phyloP scores from a whole-genome alignment of 2,797 vertebrate species.

The Coregonus ussuriensis region DNA sequence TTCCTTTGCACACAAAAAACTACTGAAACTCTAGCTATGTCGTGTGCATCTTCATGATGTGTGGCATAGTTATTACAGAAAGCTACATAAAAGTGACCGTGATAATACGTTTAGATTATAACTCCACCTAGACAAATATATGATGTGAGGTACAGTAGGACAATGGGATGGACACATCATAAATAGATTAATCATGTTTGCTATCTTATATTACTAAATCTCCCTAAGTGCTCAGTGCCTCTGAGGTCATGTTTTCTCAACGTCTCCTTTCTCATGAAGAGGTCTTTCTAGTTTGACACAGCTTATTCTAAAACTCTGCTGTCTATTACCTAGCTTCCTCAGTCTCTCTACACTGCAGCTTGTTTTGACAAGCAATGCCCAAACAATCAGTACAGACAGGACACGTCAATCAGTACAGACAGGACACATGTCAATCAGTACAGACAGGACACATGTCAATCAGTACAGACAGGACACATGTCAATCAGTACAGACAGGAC shows the following conservation, averaged over 20 bases:
- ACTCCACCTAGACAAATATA: neutral
- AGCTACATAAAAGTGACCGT: neutral
- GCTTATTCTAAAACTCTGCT: neutral
- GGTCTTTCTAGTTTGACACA: too few species aligned
- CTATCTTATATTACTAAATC: neutral
- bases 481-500: too few species aligned
- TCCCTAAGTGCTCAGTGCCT: neutral
- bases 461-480: too few species aligned
- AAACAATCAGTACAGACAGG: neutral
- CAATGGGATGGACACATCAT: neutral
- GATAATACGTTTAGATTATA: neutral
- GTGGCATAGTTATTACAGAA: neutral
- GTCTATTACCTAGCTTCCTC: neutral
- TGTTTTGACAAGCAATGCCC: neutral
- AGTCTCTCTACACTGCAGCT: too few species aligned
- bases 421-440: too few species aligned
- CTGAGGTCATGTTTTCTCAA: neutral
- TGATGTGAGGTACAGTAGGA: neutral
- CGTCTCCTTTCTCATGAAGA: neutral
- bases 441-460: too few species aligned
- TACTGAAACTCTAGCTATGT: neutral
- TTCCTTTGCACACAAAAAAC: neutral
- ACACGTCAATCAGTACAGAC: neutral
- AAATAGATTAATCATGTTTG: neutral
- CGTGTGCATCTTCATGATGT: neutral